Evolutionary conservation across 2,797 vertebrate genomes (phyloP).

Genomic region (Eleutherodactylus coqui): DNA sequence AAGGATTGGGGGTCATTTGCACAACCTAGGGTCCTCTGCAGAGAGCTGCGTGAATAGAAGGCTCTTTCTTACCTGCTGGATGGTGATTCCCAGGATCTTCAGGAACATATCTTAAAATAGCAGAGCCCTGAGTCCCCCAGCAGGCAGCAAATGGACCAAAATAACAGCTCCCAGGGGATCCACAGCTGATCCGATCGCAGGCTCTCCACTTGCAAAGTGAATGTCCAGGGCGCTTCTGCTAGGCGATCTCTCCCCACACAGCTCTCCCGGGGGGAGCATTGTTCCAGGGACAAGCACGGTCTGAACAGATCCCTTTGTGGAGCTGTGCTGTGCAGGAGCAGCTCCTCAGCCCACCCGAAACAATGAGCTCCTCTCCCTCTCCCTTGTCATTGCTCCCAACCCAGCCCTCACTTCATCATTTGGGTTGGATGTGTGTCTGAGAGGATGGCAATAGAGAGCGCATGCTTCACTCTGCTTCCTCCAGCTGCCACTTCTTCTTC

Average conservation of each 20-base stretch:
- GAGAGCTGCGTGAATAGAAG: background rate
- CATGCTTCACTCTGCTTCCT: conserved; percentile 33
- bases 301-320: background rate
- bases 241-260: conserved; percentile 6
- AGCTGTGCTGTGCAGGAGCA: conserved; percentile 10
- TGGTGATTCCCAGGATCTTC: background rate
- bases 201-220: background rate
- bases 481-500: conserved; percentile 1
- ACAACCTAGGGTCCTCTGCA: background rate
- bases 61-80: conserved; percentile 28
- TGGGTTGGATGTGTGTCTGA: conserved; percentile 26
- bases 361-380: conserved; percentile 33
- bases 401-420: conserved; percentile 54
- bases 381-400: conserved; percentile 33
- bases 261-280: background rate
- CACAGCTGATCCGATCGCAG: conserved; percentile 20
- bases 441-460: conserved; percentile 11
- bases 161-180: background rate
- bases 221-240: background rate
- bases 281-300: background rate
- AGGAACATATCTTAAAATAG: conserved; percentile 41
- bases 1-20: background rate
- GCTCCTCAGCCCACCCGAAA: conserved; percentile 35
- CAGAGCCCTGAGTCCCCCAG: background rate
- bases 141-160: background rate